phyloP scores from a whole-genome alignment of 30 jellyfish, hydroid and myxozoan species.

The Turritopsis rubra region DNA sequence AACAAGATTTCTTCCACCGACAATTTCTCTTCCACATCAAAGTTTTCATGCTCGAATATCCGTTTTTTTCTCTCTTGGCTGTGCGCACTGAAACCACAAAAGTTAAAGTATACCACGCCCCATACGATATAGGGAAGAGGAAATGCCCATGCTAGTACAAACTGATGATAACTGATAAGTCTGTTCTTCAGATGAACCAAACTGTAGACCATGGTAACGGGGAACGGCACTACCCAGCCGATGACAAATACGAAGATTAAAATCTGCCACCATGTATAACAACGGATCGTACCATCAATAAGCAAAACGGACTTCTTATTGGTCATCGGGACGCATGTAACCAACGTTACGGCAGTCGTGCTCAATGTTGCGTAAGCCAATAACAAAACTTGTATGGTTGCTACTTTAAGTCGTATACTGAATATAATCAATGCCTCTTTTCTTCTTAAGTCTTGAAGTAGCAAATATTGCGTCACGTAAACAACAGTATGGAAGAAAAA shows the following conservation, averaged over 20 bases:
- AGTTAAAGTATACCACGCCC: constrained; percentile 6
- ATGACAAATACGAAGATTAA: constrained; percentile 31
- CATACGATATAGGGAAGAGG: constrained; percentile 52
- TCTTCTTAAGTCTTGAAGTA: constrained; percentile 14
- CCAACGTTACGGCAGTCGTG: constrained; percentile 50
- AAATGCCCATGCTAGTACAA: constrained; percentile 51
- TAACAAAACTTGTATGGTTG: constrained; percentile 67
- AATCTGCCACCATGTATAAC: constrained; percentile 86
- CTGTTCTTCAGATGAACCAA: constrained; percentile 30
- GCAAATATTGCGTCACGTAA: constrained; percentile 20
- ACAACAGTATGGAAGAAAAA: constrained; percentile 33
- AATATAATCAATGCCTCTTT: constrained; percentile 13
- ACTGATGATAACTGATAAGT: constrained; percentile 37
- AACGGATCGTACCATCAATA: constrained; percentile 79
- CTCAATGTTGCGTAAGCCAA: constrained; percentile 85
- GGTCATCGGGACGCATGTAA: constrained; percentile 71
- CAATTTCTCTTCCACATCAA: constrained; percentile 23
- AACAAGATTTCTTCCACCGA: constrained; percentile 47
- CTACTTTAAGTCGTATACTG: constrained; percentile 76
- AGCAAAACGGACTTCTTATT: constrained; percentile 40
- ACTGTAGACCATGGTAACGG: constrained; percentile 56
- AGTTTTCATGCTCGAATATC: background rate
- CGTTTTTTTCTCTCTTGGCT: background rate
- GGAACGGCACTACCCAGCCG: constrained; percentile 87
- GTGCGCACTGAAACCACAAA: background rate